These are phyloP conservation scores for Corythoichthys haematopterus DNA, from an alignment of 2,113 vertebrate genomes.

Conservation along the genomic window DNA sequence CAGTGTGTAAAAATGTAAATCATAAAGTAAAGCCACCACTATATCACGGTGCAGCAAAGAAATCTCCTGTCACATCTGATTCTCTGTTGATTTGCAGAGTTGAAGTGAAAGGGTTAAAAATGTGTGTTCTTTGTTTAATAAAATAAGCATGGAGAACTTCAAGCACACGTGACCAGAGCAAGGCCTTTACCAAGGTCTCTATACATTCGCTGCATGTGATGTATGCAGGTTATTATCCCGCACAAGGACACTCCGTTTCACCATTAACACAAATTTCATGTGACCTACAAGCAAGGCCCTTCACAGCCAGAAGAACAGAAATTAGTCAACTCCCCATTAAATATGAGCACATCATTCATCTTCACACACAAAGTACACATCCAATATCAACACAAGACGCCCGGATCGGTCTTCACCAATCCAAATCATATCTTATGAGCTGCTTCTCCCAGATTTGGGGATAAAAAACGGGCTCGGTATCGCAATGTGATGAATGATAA, in stretches of 20 bases:
- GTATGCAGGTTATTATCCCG: slow-evolving; percentile 9
- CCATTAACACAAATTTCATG: slow-evolving; percentile 1
- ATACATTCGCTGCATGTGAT: slow-evolving; percentile 1
- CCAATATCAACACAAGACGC: slow-evolving; percentile 4
- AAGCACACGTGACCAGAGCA: slow-evolving; percentile 5
- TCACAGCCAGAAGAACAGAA: background rate
- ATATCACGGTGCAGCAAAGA: too few relatives aligned
- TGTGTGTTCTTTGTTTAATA: slow-evolving; percentile 8
- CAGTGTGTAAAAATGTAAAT: too few relatives aligned
- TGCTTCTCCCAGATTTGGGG: slow-evolving; percentile 1
- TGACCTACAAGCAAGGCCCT: slow-evolving; percentile 5
- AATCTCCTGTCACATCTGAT: background rate
- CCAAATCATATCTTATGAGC: slow-evolving; percentile 1
- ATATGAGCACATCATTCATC: slow-evolving; percentile 5
- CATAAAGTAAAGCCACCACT: too few relatives aligned
- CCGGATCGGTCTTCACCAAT: background rate
- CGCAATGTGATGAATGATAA: slow-evolving; percentile 15
- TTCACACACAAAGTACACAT: background rate
- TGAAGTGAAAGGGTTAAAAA: background rate
- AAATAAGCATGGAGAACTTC: slow-evolving; percentile 16
- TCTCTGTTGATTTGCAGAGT: background rate
- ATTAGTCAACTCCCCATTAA: slow-evolving; percentile 5
- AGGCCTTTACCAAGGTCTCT: slow-evolving; percentile 13
- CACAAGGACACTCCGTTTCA: background rate
- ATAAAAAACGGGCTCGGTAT: slow-evolving; percentile 4